Conservation (phyloP, 1,140 invertebrate species). For the Hyposmocoma kahamanoa region DNA sequence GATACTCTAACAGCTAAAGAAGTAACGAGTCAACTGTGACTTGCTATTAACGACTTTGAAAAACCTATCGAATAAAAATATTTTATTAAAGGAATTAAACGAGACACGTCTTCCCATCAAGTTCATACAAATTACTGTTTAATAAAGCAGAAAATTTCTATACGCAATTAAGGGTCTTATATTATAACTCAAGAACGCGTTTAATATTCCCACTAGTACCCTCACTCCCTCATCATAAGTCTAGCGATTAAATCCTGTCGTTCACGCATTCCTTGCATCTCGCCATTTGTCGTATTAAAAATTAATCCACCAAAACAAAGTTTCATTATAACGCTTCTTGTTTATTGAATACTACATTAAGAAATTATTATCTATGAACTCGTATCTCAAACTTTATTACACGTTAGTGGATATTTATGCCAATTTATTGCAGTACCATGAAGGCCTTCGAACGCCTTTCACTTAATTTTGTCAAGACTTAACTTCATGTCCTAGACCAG, state of each 20-base stretch:
- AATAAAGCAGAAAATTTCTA: slow-evolving; percentile 37
- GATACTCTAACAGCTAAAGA: too few relatives aligned
- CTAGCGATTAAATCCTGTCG: slow-evolving; percentile 55
- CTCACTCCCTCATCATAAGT: slow-evolving; percentile 42
- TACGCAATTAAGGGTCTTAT: slow-evolving; percentile 45
- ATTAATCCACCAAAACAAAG: slow-evolving; percentile 47
- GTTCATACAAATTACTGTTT: slow-evolving; percentile 28
- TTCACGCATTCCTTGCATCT: slow-evolving; percentile 44
- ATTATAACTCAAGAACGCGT: slow-evolving; percentile 56
- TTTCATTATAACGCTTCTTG: slow-evolving; percentile 28
- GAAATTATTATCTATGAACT: slow-evolving; percentile 17
- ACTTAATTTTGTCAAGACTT: too few relatives aligned
- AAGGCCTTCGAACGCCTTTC: too few relatives aligned
- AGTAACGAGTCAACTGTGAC: too few relatives aligned
- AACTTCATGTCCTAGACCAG: too few relatives aligned
- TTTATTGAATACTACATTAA: slow-evolving; percentile 23
- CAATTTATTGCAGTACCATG: too few relatives aligned
- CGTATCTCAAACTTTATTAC: too few relatives aligned
- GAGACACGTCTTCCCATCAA: too few relatives aligned
- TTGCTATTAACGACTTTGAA: too few relatives aligned
- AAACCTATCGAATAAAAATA: too few relatives aligned
- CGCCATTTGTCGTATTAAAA: slow-evolving; percentile 54
- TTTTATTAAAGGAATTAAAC: too few relatives aligned
- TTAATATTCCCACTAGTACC: slow-evolving; percentile 40
- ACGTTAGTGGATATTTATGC: too few relatives aligned